phyloP scores from a whole-genome alignment of 2,888 invertebrate species.

The Hemistola chrysoprasaria region DNA sequence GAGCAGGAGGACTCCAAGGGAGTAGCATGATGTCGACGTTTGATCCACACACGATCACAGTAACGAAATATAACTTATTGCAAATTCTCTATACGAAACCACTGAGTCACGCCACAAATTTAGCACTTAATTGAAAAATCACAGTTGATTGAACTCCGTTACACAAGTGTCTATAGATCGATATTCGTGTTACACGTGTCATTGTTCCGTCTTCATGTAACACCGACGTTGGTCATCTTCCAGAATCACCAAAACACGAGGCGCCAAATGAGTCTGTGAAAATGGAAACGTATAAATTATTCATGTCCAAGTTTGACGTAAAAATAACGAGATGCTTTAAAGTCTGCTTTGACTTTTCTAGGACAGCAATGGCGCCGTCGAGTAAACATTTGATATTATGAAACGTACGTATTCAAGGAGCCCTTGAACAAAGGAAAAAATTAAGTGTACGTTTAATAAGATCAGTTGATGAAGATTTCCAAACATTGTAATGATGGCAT shows the following conservation, averaged over 20 bases:
- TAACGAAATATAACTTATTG: conserved; percentile 49
- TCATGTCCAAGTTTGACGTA: conserved; percentile 26
- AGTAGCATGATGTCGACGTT: conserved; percentile 49
- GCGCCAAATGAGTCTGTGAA: conserved; percentile 48
- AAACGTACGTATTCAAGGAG: conserved; percentile 27
- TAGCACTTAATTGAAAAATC: conserved; percentile 41
- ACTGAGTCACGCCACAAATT: conserved; percentile 49
- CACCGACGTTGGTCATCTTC: conserved; percentile 51
- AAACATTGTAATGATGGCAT: conserved; percentile 26
- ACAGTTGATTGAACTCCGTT: conserved; percentile 42
- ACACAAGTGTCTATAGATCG: conserved; percentile 29
- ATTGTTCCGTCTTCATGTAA: conserved; percentile 47
- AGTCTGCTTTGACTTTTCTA: conserved; percentile 33
- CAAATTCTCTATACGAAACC: conserved; percentile 34
- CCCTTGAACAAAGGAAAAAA: conserved; percentile 20
- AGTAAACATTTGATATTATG: conserved; percentile 36
- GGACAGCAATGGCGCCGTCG: conserved; percentile 37
- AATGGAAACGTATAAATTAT: conserved; percentile 40
- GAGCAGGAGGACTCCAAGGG: conserved; percentile 50
- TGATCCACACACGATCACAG: conserved; percentile 47
- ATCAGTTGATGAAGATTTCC: conserved; percentile 30
- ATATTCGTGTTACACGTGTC: conserved; percentile 28
- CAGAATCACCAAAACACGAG: conserved; percentile 21
- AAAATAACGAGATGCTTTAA: conserved; percentile 39
- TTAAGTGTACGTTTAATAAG: conserved; percentile 16